These are phyloP conservation scores for Steromphala cineraria DNA, from an alignment of 2,888 invertebrate species.

Conservation along the genomic window DNA sequence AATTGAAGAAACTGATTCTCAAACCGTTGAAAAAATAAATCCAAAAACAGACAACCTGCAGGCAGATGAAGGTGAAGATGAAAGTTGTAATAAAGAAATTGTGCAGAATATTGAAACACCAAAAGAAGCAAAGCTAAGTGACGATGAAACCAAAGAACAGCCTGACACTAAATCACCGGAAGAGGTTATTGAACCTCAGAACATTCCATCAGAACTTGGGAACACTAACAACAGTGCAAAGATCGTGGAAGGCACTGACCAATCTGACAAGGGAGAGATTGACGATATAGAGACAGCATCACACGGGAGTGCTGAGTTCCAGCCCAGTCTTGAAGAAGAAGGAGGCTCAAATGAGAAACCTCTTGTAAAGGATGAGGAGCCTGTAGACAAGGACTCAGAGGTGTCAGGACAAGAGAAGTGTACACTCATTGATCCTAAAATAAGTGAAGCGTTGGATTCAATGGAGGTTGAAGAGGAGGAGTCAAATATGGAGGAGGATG, in stretches of 20 bases:
- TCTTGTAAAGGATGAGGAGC: background rate
- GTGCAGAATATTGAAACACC: background rate
- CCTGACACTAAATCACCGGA: background rate
- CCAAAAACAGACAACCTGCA: background rate
- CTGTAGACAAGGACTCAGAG: background rate
- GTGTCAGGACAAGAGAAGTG: background rate
- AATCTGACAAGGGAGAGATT: background rate
- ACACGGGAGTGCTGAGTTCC: slow-evolving; percentile 8
- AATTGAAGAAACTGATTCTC: background rate
- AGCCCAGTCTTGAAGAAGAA: background rate
- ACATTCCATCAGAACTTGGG: background rate
- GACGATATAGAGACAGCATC: background rate
- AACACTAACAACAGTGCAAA: background rate
- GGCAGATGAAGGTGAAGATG: background rate
- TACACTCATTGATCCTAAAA: too few species aligned
- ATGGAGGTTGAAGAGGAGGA: slow-evolving; percentile 3
- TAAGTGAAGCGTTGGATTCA: background rate
- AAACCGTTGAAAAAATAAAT: background rate
- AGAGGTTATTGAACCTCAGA: background rate
- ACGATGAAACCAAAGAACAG: background rate
- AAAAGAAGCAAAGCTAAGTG: background rate
- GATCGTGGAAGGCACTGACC: background rate
- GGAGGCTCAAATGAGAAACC: background rate
- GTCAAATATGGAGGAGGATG: background rate
- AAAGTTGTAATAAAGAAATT: background rate